Evolutionary conservation across 2,888 invertebrate species (phyloP), one percentile per base, ranked within the genome.

Genomic region (Epistrophella euchroma): DNA sequence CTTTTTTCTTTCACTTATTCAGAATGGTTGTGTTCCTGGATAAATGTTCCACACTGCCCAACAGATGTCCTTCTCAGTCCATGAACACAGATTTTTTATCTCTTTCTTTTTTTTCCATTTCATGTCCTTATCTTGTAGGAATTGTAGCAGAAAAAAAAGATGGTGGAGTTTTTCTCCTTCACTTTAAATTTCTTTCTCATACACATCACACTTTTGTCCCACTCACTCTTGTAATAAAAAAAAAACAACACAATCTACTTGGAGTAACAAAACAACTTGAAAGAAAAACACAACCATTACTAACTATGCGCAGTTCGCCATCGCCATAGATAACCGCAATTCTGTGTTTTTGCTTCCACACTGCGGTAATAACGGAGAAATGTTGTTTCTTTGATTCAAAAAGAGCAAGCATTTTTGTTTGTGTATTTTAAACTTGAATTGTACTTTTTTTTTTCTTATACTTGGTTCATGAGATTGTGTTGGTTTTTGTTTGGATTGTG

Each of bases 291-390:
- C 82, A 64, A 58, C 82, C 86, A 78, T 71, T 64, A 71, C 82
- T 66, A 77, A 82, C 86, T 86, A 82, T 86, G 86, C 86, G 86
- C 86, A 86, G 64, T 86, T 74, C 72, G 40, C 66, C 72, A n/a
- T n/a, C n/a, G 43, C 66, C 81, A 81, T 72, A 76, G 82, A 70
- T 77, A 77, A 82, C 77, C 77, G 77, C 82, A 82, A 82, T 82
- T 86, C 74, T 82, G 86, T 78, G 78, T 86, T 82, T 78, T 86
- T 71, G 71, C 77, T 32, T 70, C 55, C 80, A 81, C 70, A 73
- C 73, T 81, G 76, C 75, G 64, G 68, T 66, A 62, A 45, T 43
- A 72, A 25, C 55, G 60, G 71, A 85, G 60, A 72, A 76, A 81
- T 71, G 25, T 71, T 52, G 52, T 35, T 56, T 25, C 55, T 50